Evolutionary conservation across 2,113 vertebrate genomes (phyloP).

Genomic region (Thalassarche chlororhynchos): DNA sequence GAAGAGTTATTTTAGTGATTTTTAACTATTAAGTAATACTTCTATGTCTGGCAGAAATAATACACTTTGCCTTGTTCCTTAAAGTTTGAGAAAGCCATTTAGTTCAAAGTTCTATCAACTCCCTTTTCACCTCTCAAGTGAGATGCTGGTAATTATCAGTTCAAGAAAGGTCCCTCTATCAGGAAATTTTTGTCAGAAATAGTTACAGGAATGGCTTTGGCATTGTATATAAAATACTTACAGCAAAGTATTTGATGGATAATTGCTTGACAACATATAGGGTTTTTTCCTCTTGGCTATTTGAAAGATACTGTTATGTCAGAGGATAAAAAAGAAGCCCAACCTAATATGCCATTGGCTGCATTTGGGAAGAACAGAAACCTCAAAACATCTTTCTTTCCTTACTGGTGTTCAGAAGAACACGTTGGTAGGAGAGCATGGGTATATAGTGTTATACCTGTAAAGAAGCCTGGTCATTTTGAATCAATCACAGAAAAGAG

Average conservation of each 20-base stretch:
- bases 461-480: neutral
- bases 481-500: neutral
- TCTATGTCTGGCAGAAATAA: neutral
- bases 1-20: neutral
- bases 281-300: neutral
- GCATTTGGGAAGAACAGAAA: neutral
- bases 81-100: neutral
- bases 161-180: neutral
- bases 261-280: neutral
- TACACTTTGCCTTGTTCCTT: neutral
- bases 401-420: neutral
- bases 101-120: neutral
- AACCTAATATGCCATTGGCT: neutral
- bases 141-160: neutral
- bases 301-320: neutral
- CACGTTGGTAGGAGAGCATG: neutral
- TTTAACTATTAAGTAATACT: neutral
- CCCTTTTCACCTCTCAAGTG: neutral
- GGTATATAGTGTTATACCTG: neutral
- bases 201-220: neutral
- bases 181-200: neutral
- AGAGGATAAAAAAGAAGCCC: neutral
- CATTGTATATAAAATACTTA: neutral
- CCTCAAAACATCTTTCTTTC: neutral
- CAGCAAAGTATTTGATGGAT: neutral